Conservation (phyloP, 2,888 invertebrate genomes). For the Hydriomena furcata region DNA sequence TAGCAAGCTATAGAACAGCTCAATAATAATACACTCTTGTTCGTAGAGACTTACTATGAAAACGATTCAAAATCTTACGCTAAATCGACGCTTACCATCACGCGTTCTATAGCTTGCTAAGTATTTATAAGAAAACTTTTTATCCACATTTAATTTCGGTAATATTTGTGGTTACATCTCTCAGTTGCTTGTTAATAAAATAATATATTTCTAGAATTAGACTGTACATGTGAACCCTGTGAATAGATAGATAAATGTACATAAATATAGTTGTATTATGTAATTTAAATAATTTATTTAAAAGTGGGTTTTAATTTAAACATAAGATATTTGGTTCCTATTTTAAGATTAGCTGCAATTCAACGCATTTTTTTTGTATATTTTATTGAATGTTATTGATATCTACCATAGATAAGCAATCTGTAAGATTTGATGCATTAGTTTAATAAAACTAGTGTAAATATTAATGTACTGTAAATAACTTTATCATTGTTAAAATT, state of each 20-base stretch:
- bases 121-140: neutral
- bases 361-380: constrained; percentile 57
- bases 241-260: constrained; percentile 64
- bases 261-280: constrained; percentile 60
- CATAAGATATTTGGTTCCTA: constrained; percentile 77
- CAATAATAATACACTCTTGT: too few species aligned
- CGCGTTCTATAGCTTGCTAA: neutral
- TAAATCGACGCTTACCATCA: too few species aligned
- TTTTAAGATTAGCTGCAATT: constrained; percentile 69
- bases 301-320: constrained; percentile 52
- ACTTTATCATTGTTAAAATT: constrained; percentile 15
- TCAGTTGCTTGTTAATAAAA: constrained; percentile 20
- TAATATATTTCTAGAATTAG: constrained; percentile 26
- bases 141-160: neutral
- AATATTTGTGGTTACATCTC: constrained; percentile 4
- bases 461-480: constrained; percentile 31
- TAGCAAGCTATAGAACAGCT: neutral
- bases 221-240: constrained; percentile 43
- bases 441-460: constrained; percentile 33
- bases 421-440: constrained; percentile 29
- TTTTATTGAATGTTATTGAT: constrained; percentile 60
- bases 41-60: too few species aligned
- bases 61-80: too few species aligned
- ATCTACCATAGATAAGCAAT: constrained; percentile 49
- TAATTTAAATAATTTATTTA: constrained; percentile 76